A percentile compares a stretch with the other conserved stretches of the same genome.
These are phyloP conservation scores for Blennius ocellaris DNA, from an alignment of 2,113 vertebrate genomes.

Conservation along the genomic window DNA sequence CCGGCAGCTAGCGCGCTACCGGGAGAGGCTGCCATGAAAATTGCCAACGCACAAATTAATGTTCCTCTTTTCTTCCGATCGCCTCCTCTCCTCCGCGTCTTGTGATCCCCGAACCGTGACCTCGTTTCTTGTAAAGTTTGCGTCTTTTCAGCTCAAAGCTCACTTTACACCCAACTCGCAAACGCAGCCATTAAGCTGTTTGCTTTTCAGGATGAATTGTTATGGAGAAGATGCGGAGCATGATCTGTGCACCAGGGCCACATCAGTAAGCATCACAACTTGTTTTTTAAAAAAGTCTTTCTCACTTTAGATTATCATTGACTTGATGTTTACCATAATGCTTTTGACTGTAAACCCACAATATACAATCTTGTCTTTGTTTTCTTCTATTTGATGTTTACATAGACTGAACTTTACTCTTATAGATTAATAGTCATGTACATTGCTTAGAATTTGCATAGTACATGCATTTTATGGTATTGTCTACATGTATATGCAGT, in stretches of 20 bases:
- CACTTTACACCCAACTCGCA: not conserved
- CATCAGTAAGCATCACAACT: constrained; percentile 56
- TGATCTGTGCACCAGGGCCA: constrained; percentile 48
- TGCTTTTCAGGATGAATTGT: constrained; percentile 57
- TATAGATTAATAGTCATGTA: too few species aligned
- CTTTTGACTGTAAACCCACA: too few species aligned
- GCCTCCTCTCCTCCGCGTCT: not conserved
- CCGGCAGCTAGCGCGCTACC: too few species aligned
- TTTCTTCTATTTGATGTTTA: too few species aligned
- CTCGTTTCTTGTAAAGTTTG: not conserved
- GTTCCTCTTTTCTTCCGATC: constrained; percentile 28
- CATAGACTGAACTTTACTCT: too few species aligned
- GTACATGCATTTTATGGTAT: too few species aligned
- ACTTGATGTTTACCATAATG: too few species aligned
- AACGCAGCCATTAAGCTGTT: not conserved
- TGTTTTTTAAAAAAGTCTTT: not conserved
- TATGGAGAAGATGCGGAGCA: constrained; percentile 13
- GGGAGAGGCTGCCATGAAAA: not conserved
- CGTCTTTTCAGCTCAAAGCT: not conserved
- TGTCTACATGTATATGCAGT: too few species aligned
- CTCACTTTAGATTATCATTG: too few species aligned
- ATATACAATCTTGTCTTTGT: too few species aligned
- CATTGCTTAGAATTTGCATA: too few species aligned
- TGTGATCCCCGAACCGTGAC: not conserved
- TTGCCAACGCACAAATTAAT: constrained; percentile 5